Conservation (phyloP, 2,888 invertebrate species). For the Anticlea derivata region DNA sequence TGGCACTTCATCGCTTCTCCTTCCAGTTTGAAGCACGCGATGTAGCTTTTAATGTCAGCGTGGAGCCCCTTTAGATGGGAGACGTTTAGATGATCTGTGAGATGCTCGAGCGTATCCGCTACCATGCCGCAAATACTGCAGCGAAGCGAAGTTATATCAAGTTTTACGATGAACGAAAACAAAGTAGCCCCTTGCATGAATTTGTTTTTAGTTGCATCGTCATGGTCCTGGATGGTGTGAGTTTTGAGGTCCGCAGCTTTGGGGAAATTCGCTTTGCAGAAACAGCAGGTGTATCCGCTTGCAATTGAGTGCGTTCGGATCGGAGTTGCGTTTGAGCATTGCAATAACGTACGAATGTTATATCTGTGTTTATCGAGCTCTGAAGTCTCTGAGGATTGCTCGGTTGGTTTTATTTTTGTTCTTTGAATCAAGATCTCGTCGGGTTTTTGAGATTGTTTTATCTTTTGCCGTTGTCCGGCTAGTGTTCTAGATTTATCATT, state of each 20-base stretch:
- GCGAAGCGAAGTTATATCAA: conserved; percentile 49
- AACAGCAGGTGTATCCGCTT: conserved; percentile 42
- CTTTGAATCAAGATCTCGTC: conserved; percentile 14
- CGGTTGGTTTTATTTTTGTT: conserved; percentile 6
- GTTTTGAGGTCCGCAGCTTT: conserved; percentile 40
- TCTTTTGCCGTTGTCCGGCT: not conserved
- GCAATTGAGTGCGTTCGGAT: conserved; percentile 38
- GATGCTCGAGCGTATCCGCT: conserved; percentile 37
- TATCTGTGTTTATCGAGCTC: conserved; percentile 24
- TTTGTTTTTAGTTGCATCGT: conserved; percentile 20
- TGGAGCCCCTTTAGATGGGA: conserved; percentile 44
- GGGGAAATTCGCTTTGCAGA: conserved; percentile 35
- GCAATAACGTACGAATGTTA: conserved; percentile 26
- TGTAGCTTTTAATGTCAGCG: conserved; percentile 49
- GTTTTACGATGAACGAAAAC: conserved; percentile 44
- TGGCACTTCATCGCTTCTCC: conserved; percentile 52
- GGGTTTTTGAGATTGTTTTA: conserved; percentile 2
- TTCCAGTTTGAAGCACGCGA: conserved; percentile 64
- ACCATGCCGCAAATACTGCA: conserved; percentile 47
- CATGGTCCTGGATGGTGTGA: conserved; percentile 32
- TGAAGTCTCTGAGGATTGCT: conserved; percentile 1
- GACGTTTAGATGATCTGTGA: conserved; percentile 30
- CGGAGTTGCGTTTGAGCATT: conserved; percentile 53
- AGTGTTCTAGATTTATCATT: conserved; percentile 2
- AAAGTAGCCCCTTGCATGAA: conserved; percentile 29